A percentile compares a stretch with the other conserved stretches of the same genome.
Conservation (phyloP, 2,888 invertebrate genomes). For the Taenaris catops region DNA sequence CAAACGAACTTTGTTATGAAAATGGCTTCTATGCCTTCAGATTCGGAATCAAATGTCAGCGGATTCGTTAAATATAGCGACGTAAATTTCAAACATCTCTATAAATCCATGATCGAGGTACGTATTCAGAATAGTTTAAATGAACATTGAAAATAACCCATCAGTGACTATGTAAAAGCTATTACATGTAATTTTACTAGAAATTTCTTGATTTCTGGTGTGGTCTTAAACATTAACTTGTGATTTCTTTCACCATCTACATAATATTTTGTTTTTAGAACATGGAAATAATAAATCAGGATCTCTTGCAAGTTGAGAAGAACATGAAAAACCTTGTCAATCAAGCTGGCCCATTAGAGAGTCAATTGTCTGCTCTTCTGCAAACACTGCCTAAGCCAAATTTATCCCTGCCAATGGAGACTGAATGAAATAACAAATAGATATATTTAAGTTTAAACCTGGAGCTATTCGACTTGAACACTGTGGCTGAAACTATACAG, state of each 20-base stretch:
- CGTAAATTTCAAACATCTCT: slow-evolving; percentile 52
- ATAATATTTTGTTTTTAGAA: no score
- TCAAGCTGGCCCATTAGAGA: slow-evolving; percentile 56
- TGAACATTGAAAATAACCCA: no score
- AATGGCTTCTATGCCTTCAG: slow-evolving; percentile 60
- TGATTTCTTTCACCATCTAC: no score
- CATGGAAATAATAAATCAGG: slow-evolving; percentile 64
- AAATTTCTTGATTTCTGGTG: no score
- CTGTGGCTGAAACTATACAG: no score
- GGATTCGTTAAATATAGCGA: slow-evolving; percentile 62
- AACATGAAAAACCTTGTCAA: slow-evolving; percentile 51
- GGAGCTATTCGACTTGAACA: no score
- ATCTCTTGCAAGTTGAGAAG: slow-evolving; percentile 56
- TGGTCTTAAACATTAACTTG: no score
- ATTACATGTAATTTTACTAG: no score
- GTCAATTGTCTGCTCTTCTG: slow-evolving; percentile 48
- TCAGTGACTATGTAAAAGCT: no score
- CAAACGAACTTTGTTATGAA: slow-evolving; percentile 5
- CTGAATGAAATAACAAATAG: slow-evolving; percentile 45
- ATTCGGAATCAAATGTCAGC: slow-evolving; percentile 68
- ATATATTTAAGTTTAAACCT: no score
- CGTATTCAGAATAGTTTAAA: slow-evolving; percentile 9
- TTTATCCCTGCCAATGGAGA: slow-evolving; percentile 48
- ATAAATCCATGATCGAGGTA: slow-evolving; percentile 58
- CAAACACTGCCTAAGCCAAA: slow-evolving; percentile 53